Percentiles rank a stretch among this genome's conserved stretches.
phyloP scores from a whole-genome alignment of 2,113 vertebrate species.

The Pungitius pungitius region DNA sequence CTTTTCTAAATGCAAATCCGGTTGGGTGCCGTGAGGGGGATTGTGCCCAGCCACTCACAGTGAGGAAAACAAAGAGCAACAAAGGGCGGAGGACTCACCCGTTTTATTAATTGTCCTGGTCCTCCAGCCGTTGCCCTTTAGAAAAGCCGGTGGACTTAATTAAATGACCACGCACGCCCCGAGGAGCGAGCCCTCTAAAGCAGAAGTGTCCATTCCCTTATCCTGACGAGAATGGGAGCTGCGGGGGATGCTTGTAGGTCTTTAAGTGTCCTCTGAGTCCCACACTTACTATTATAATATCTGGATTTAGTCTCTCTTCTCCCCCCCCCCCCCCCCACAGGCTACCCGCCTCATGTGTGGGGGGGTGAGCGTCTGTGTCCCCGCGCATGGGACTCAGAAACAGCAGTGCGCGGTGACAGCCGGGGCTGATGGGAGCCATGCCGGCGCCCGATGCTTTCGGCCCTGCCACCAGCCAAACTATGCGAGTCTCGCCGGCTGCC shows the following conservation, averaged over 20 bases:
- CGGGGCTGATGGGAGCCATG: conserved; percentile 16
- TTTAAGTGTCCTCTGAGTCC: conserved; percentile 35
- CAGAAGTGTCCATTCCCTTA: conserved; percentile 21
- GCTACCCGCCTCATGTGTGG: background rate
- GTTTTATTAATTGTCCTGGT: conserved; percentile 76
- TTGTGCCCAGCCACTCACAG: conserved; percentile 54
- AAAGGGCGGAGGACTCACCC: conserved; percentile 63
- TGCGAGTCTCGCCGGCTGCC: conserved; percentile 49
- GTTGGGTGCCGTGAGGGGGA: conserved; percentile 20
- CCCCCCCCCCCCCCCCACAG: background rate
- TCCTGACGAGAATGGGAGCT: conserved; percentile 47
- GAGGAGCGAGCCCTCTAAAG: conserved; percentile 42
- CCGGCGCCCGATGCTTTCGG: conserved; percentile 20
- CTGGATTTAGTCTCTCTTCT: conserved; percentile 5
- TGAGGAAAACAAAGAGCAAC: conserved; percentile 60
- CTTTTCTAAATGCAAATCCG: conserved; percentile 69
- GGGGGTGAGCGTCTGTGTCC: background rate
- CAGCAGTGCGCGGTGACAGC: conserved; percentile 21
- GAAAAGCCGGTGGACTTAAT: conserved; percentile 72
- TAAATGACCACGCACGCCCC: conserved; percentile 64
- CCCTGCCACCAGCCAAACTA: conserved; percentile 13
- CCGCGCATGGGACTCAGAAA: background rate
- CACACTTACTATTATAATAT: conserved; percentile 31
- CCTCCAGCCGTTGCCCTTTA: conserved; percentile 66
- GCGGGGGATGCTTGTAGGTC: conserved; percentile 38